These are phyloP conservation scores for Hirtodrosophila histrioides DNA, from an alignment of 2,888 invertebrate species.

Conservation along the genomic window DNA sequence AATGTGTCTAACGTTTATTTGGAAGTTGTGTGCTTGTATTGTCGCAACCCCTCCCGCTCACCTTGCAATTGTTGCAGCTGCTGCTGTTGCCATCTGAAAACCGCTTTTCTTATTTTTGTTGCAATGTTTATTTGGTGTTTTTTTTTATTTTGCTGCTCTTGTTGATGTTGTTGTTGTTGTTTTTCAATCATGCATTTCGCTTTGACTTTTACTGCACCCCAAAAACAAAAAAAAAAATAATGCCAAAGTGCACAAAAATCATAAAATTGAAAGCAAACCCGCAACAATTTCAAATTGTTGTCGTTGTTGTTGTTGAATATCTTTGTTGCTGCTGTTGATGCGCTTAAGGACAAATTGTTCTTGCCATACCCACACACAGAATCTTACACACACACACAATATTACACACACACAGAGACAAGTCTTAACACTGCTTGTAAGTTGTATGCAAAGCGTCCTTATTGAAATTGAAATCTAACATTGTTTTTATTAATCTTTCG, in stretches of 20 bases:
- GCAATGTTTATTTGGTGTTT: slow-evolving; percentile 28
- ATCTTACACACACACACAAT: slow-evolving; percentile 14
- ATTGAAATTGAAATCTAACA: slow-evolving; percentile 42
- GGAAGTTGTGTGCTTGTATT: slow-evolving; percentile 44
- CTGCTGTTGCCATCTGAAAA: slow-evolving; percentile 18
- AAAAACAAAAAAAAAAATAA: slow-evolving; percentile 23
- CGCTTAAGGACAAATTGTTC: slow-evolving; percentile 60
- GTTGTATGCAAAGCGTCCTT: slow-evolving; percentile 51
- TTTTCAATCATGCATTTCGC: slow-evolving; percentile 76
- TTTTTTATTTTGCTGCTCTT: slow-evolving; percentile 14
- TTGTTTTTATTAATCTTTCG: slow-evolving; percentile 36
- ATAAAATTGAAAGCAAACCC: slow-evolving; percentile 53
- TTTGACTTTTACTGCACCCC: slow-evolving; percentile 71
- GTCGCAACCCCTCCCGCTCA: not conserved
- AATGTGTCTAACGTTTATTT: slow-evolving; percentile 33
- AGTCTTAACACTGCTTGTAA: slow-evolving; percentile 68
- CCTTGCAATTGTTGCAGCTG: not conserved
- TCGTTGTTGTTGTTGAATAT: slow-evolving; percentile 40
- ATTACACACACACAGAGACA: slow-evolving; percentile 22
- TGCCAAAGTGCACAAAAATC: slow-evolving; percentile 20
- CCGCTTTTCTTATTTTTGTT: slow-evolving; percentile 45
- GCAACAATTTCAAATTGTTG: slow-evolving; percentile 61
- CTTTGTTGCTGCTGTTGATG: slow-evolving; percentile 57
- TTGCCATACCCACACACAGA: slow-evolving; percentile 32
- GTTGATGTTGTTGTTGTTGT: slow-evolving; percentile 40